Percentiles rank a stretch among this genome's conserved stretches.
Evolutionary conservation across 2,888 invertebrate species (phyloP).

Genomic region (Stenolophus ochropezus): DNA sequence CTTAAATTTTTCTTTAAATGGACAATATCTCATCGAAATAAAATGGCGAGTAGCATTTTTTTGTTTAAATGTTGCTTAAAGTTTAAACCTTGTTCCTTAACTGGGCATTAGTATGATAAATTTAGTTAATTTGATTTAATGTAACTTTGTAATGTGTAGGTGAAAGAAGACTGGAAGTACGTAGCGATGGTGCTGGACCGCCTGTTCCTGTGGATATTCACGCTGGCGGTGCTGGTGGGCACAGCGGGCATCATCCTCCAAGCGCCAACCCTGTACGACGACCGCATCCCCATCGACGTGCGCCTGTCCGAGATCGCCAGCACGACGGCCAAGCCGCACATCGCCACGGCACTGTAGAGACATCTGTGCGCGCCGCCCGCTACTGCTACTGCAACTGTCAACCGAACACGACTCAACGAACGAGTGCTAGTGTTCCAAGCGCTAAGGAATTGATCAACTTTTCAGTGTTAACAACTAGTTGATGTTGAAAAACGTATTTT

Average conservation of each 20-base stretch:
- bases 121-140: too few relatives aligned
- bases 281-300: slow-evolving; percentile 90
- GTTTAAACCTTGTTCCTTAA: too few relatives aligned
- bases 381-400: background rate
- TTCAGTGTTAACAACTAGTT: slow-evolving; percentile 33
- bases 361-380: background rate
- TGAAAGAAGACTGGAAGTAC: slow-evolving; percentile 99
- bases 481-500: slow-evolving; percentile 39
- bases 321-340: slow-evolving; percentile 89
- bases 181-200: slow-evolving; percentile 98
- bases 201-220: slow-evolving; percentile 97
- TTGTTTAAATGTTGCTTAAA: too few relatives aligned
- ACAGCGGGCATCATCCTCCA: slow-evolving; percentile 95
- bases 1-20: too few relatives aligned
- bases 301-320: slow-evolving; percentile 92
- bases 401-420: slow-evolving; percentile 20
- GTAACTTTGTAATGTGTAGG: slow-evolving; percentile 75
- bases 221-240: slow-evolving; percentile 94
- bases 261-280: slow-evolving; percentile 95
- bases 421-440: slow-evolving; percentile 12
- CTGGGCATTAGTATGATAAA: too few relatives aligned
- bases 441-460: slow-evolving; percentile 47
- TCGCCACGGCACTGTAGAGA: slow-evolving; percentile 71
- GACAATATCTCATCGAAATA: too few relatives aligned
- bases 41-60: too few relatives aligned